Percentiles rank a stretch among this genome's conserved stretches.
Evolutionary conservation across 2,888 invertebrate species (phyloP).

Genomic region (Mechanitis messenoides): DNA sequence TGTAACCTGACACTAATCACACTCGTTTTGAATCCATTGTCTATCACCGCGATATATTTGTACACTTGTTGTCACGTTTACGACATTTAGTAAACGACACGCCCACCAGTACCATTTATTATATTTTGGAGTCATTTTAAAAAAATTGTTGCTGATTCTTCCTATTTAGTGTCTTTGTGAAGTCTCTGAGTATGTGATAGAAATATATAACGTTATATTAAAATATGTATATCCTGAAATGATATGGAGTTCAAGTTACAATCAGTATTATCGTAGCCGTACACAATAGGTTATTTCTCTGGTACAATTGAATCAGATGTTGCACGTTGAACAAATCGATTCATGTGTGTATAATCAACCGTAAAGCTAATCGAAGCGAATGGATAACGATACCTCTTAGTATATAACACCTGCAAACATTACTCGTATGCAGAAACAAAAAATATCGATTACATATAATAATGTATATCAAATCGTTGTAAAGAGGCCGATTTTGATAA

Average conservation of each 20-base stretch:
- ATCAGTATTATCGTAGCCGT: constrained; percentile 41
- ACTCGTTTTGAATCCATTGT: constrained; percentile 44
- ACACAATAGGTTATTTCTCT: constrained; percentile 46
- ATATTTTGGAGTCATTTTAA: too few species aligned
- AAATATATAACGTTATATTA: too few species aligned
- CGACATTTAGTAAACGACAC: constrained; percentile 46
- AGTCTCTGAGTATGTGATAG: too few species aligned
- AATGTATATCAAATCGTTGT: too few species aligned
- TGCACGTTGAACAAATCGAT: constrained; percentile 60
- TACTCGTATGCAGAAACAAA: too few species aligned
- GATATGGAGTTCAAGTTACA: background rate
- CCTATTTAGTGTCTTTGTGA: too few species aligned
- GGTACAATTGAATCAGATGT: constrained; percentile 59
- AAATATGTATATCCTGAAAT: too few species aligned
- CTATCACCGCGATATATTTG: constrained; percentile 34
- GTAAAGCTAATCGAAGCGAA: constrained; percentile 29
- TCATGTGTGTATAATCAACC: constrained; percentile 36
- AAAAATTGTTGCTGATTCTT: too few species aligned
- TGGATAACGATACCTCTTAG: constrained; percentile 12
- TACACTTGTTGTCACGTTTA: constrained; percentile 33
- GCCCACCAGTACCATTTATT: constrained; percentile 37
- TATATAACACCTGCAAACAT: too few species aligned
- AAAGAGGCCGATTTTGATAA: background rate
- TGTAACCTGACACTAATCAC: constrained; percentile 45
- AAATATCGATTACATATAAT: too few species aligned